phyloP scores from a whole-genome alignment of 2,888 invertebrate species.

The Epinotia nisella region DNA sequence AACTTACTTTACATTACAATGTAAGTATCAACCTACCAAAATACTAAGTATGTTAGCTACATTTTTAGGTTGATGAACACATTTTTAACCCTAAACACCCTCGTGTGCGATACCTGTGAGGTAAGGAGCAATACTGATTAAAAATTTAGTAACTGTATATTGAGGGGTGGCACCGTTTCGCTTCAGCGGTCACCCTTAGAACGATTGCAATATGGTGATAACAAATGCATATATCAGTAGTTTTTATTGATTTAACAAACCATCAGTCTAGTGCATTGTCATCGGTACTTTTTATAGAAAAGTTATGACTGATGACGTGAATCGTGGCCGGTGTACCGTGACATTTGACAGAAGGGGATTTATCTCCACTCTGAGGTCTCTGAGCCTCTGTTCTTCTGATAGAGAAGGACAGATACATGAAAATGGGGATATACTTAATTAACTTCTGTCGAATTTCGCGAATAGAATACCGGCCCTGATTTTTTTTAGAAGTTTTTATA shows the following conservation, averaged over 20 bases:
- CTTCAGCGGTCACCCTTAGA: slow-evolving; percentile 61
- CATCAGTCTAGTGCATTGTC: slow-evolving; percentile 12
- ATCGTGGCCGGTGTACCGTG: too few relatives aligned
- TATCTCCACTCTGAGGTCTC: too few relatives aligned
- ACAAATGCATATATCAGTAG: slow-evolving; percentile 52
- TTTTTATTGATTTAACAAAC: slow-evolving; percentile 50
- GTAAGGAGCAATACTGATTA: slow-evolving; percentile 61
- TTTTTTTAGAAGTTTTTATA: too few relatives aligned
- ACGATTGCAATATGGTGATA: slow-evolving; percentile 53
- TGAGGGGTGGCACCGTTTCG: slow-evolving; percentile 61
- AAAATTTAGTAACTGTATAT: slow-evolving; percentile 59
- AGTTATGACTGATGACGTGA: background rate
- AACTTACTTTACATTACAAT: background rate
- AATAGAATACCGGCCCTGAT: too few relatives aligned
- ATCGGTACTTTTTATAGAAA: background rate
- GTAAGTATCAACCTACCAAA: background rate
- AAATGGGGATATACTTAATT: too few relatives aligned
- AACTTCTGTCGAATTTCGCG: too few relatives aligned
- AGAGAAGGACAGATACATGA: too few relatives aligned
- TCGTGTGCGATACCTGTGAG: slow-evolving; percentile 55
- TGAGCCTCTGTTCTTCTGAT: too few relatives aligned
- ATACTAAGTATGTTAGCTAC: background rate
- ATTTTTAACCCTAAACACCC: slow-evolving; percentile 43
- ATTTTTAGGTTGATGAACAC: slow-evolving; percentile 43
- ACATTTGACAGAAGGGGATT: too few relatives aligned